Conservation (phyloP, 2,797 vertebrate genomes). For the Phoebastria nigripes region DNA sequence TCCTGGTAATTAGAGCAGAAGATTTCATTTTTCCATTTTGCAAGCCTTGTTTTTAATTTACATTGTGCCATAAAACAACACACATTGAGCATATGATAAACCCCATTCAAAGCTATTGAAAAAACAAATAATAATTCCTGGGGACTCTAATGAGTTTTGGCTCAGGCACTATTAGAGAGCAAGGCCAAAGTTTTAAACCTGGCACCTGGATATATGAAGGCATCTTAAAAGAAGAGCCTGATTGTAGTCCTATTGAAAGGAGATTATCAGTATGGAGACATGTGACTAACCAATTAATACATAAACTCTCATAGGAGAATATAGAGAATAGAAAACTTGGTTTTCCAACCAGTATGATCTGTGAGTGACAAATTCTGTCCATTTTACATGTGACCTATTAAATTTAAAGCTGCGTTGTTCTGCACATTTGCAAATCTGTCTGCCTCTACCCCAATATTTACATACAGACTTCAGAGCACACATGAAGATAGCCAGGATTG, state of each 20-base stretch:
- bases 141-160: neutral
- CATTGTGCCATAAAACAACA: slow-evolving; percentile 1
- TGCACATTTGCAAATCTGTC: neutral
- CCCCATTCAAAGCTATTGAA: neutral
- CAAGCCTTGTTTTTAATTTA: slow-evolving; percentile 1
- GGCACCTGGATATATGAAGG: neutral
- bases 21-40: slow-evolving; percentile 8
- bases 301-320: neutral
- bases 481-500: neutral
- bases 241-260: neutral
- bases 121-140: neutral
- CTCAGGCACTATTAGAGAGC: neutral
- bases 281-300: neutral
- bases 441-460: neutral
- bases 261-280: neutral
- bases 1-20: slow-evolving; percentile 69
- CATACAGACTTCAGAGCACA: neutral
- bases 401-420: neutral
- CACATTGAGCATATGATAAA: neutral
- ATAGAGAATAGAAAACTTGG: neutral
- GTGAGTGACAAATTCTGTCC: neutral
- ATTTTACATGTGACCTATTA: neutral
- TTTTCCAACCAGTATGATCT: neutral
- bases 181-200: neutral
- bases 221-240: neutral